phyloP scores from a whole-genome alignment of 1,140 invertebrate genomes.

The Formica exsecta region DNA sequence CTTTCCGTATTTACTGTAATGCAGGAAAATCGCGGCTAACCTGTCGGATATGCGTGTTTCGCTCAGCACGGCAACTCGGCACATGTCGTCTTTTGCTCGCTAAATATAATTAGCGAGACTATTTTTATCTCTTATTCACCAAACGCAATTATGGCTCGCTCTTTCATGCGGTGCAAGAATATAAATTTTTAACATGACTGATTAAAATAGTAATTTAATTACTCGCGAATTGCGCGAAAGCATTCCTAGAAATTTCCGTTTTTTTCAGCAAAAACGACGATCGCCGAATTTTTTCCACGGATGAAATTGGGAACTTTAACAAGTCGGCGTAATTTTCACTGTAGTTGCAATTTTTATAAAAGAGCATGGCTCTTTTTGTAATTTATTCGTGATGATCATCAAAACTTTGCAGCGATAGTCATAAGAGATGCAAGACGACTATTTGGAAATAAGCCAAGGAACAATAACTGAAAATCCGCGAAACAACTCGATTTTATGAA shows the following conservation, averaged over 20 bases:
- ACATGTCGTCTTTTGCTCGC: conserved; percentile 38
- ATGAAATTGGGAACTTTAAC: neutral
- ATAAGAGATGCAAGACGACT: neutral
- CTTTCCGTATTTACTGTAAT: conserved; percentile 63
- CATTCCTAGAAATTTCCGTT: conserved; percentile 25
- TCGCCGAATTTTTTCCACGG: conserved; percentile 1
- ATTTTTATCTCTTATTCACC: conserved; percentile 45
- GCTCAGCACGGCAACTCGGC: neutral
- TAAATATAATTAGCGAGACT: conserved; percentile 59
- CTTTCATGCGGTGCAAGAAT: conserved; percentile 42
- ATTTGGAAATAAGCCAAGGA: conserved; percentile 13
- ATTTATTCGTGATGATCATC: neutral
- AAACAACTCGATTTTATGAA: conserved; percentile 47
- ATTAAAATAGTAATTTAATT: conserved; percentile 63
- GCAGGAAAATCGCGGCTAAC: conserved; percentile 65
- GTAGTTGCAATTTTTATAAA: neutral
- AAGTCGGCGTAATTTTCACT: neutral
- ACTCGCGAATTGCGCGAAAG: conserved; percentile 23
- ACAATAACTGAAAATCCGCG: conserved; percentile 48
- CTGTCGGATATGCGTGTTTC: conserved; percentile 11
- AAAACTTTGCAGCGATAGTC: neutral
- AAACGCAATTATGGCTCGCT: conserved; percentile 57
- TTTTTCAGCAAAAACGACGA: neutral
- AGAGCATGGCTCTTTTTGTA: neutral
- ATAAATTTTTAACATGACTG: conserved; percentile 60